Conservation (phyloP, 2,113 vertebrate species). For the Papio anubis region DNA sequence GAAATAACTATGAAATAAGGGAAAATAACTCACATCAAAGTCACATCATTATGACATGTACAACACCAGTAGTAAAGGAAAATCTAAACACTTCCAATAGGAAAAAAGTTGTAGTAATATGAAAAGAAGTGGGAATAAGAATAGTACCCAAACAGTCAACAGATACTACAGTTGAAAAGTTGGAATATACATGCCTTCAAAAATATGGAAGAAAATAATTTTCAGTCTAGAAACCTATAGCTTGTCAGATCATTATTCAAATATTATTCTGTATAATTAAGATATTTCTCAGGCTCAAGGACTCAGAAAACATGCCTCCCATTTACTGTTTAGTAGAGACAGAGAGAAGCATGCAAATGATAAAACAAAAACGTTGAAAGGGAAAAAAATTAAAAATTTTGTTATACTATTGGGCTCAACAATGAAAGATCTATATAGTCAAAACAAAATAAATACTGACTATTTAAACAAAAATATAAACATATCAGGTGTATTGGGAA, state of each 20-base stretch:
- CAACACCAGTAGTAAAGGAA: not conserved
- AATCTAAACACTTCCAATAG: not conserved
- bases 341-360: not conserved
- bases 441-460: not conserved
- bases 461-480: not conserved
- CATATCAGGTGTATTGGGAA: not conserved
- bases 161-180: not conserved
- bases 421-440: not conserved
- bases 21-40: not conserved
- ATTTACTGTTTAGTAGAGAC: not conserved
- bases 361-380: not conserved
- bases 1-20: not conserved
- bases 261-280: not conserved
- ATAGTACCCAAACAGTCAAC: not conserved
- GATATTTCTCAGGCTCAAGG: not conserved
- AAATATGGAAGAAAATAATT: not conserved
- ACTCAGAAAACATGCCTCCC: not conserved
- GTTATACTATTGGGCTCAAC: not conserved
- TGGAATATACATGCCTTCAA: not conserved
- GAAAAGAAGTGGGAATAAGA: not conserved
- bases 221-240: not conserved
- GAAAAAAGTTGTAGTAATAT: not conserved
- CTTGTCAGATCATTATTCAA: not conserved
- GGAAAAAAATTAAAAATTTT: not conserved
- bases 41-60: not conserved